Base-by-base conservation (phyloP, 1,140 invertebrate species). In the Ceratoteleas bidentatus region DNA sequence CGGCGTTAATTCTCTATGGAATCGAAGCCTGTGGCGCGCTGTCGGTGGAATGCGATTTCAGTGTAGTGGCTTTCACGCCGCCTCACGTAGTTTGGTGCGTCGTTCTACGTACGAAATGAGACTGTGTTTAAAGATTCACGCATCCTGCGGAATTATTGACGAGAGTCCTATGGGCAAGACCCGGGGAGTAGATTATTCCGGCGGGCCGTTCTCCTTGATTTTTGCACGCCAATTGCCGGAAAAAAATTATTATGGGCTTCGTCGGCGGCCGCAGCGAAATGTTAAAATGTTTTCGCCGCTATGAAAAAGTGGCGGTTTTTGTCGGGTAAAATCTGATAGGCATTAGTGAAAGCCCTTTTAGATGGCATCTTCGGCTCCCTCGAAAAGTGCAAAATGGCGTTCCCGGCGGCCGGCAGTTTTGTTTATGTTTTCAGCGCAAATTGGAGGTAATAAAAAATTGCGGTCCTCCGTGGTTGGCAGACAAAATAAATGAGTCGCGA, bases 1-100 rank as follows among this genome's bases (percentile, higher is more conserved):
- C 69, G 80, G 80, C 85, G 85, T 88, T 89, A 88, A 89, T 89
- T 90, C 89, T 88, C 88, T 73, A 88, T 87, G 87, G 86, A 86
- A 90, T 90, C 88, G 84, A 88, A 85, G 70, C 81, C 82, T 87
- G 84, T 76, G 86, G 84, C 86, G 84, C 76, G 56, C 56, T 78
- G 75, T 76, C 74, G 84, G 70, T 75, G 78, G 85, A 86, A 88
- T 88, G 84, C 84, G 87, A 86, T 87, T 89, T 85, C 82, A 82
- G 83, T 87, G 85, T 85, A 86, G 87, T 87, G 74, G 85, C 82
- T 77, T 83, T 81, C 79, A 85, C 81, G 80, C 81, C 56, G 56
- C 50, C 80, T 77, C 83, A 80, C 77, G 62, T 79, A 80, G 70
- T 69, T 64, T 78, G 53, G 66, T 50, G 56, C 61, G 72, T 13